phyloP scores from a whole-genome alignment of 2,113 vertebrate genomes.

The Leucopsar rothschildi region DNA sequence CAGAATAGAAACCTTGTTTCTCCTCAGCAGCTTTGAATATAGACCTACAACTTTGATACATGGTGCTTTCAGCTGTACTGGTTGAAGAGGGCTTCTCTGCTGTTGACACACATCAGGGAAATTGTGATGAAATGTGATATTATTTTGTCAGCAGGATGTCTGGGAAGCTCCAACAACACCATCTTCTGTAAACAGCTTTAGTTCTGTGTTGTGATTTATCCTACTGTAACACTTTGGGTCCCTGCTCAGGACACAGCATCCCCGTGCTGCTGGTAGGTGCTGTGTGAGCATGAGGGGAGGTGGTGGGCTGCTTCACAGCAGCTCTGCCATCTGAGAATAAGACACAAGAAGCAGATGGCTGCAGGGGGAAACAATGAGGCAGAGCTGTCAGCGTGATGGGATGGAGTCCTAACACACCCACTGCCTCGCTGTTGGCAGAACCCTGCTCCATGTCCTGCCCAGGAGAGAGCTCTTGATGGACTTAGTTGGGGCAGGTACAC shows the following conservation, averaged over 20 bases:
- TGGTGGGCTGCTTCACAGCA: constrained; percentile 27
- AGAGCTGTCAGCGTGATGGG: constrained; percentile 11
- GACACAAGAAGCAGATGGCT: constrained; percentile 27
- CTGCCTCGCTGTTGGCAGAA: neutral
- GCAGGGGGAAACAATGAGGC: constrained; percentile 43
- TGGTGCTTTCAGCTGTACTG: neutral
- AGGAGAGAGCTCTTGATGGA: neutral
- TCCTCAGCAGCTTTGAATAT: neutral
- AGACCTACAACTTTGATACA: neutral
- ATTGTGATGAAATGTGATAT: neutral
- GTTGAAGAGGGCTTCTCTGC: neutral
- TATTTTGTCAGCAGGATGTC: neutral
- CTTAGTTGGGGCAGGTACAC: neutral
- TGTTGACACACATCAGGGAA: neutral
- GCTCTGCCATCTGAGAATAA: constrained; percentile 26
- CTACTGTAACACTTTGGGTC: neutral
- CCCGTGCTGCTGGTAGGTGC: constrained; percentile 22
- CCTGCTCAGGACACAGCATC: neutral
- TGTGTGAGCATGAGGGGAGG: neutral
- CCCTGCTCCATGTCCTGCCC: neutral
- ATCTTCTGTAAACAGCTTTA: constrained; percentile 13
- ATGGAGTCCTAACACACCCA: neutral
- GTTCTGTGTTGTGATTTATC: neutral
- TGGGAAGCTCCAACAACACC: neutral
- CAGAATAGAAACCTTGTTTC: constrained; percentile 40